Conservation (phyloP, 2,888 invertebrate species). For the Epistrophella euchroma region DNA sequence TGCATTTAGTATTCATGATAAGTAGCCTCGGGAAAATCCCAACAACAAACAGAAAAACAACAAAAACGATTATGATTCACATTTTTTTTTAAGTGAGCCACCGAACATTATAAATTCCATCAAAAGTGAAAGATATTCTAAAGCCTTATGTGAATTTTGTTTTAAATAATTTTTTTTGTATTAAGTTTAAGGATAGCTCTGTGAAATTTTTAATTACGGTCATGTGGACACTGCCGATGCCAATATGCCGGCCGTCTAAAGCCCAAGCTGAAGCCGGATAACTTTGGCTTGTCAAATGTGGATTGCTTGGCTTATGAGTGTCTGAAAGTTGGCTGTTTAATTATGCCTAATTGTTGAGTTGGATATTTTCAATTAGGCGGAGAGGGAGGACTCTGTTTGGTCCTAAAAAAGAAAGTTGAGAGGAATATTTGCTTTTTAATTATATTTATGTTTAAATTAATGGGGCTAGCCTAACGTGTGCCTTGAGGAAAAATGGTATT, state of each 20-base stretch:
- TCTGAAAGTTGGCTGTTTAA: slow-evolving; percentile 21
- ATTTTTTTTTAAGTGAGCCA: slow-evolving; percentile 7
- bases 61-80: slow-evolving; percentile 20
- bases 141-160: slow-evolving; percentile 23
- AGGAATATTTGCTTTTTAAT: slow-evolving; percentile 1
- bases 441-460: slow-evolving; percentile 26
- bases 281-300: slow-evolving; percentile 25
- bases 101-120: slow-evolving; percentile 38
- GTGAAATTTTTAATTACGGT: slow-evolving; percentile 36
- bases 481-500: background rate
- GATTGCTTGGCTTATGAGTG: slow-evolving; percentile 15
- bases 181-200: slow-evolving; percentile 16
- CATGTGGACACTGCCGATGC: slow-evolving; percentile 9
- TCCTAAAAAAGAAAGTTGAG: slow-evolving; percentile 1
- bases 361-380: slow-evolving; percentile 47
- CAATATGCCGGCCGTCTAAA: background rate
- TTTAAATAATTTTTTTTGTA: background rate
- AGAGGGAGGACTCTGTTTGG: background rate
- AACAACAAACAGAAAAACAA: background rate
- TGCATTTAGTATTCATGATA: slow-evolving; percentile 34
- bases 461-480: slow-evolving; percentile 20
- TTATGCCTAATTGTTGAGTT: slow-evolving; percentile 55
- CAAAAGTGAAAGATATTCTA: slow-evolving; percentile 23
- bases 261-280: background rate
- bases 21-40: slow-evolving; percentile 19